Evolutionary conservation across 2,797 vertebrate species (phyloP).

Genomic region (Toxotes lorentzi): DNA sequence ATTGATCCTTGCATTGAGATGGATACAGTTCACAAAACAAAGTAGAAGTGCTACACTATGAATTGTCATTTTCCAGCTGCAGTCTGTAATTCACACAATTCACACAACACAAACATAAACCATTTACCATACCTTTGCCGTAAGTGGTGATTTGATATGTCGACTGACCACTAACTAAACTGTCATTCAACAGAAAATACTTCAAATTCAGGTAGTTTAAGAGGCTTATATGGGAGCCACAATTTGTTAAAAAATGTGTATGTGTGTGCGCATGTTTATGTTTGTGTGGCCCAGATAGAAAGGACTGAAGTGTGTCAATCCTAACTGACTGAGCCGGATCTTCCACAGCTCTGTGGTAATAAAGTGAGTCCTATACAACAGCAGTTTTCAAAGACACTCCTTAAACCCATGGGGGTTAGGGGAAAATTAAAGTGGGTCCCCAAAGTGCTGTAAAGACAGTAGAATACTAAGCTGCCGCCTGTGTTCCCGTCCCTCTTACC

Average conservation of each 20-base stretch:
- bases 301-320: slow-evolving; percentile 59
- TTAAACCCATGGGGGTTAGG: slow-evolving; percentile 57
- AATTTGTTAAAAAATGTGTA: slow-evolving; percentile 4
- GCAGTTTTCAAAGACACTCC: slow-evolving; percentile 67
- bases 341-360: slow-evolving; percentile 55
- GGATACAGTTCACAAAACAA: background rate
- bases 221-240: background rate
- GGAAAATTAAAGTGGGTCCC: slow-evolving; percentile 68
- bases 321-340: slow-evolving; percentile 50
- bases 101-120: background rate
- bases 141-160: background rate
- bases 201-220: background rate
- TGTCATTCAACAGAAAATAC: slow-evolving; percentile 1
- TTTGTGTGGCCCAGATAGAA: slow-evolving; percentile 58
- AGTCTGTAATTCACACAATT: background rate
- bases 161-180: background rate
- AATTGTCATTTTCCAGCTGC: background rate
- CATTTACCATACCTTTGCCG: background rate
- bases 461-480: slow-evolving; percentile 44
- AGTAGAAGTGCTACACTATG: background rate
- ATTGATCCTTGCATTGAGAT: background rate
- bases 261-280: slow-evolving; percentile 11
- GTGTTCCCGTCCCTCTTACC: slow-evolving; percentile 37
- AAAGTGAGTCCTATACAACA: slow-evolving; percentile 65
- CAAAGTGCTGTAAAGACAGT: slow-evolving; percentile 39